phyloP scores from a whole-genome alignment of 2,888 invertebrate genomes.

The Masnerella sp. region DNA sequence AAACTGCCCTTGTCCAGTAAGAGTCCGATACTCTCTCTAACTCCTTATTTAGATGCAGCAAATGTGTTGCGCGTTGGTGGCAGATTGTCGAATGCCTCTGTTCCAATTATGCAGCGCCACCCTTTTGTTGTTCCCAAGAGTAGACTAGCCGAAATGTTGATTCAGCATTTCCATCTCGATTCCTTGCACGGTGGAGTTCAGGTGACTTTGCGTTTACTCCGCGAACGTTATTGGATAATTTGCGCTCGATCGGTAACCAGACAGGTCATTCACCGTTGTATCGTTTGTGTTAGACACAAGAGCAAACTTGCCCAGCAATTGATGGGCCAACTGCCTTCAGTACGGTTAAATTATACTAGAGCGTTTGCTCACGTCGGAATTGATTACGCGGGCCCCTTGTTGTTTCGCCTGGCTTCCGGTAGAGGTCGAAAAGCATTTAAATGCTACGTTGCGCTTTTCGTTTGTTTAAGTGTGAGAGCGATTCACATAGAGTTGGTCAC shows the following conservation, averaged over 20 bases:
- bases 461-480: slow-evolving; percentile 4
- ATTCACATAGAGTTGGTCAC: slow-evolving; percentile 9
- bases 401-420: slow-evolving; percentile 1
- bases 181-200: slow-evolving; percentile 17
- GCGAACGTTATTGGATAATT: slow-evolving; percentile 19
- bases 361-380: slow-evolving; percentile 3
- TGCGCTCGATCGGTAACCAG: not conserved
- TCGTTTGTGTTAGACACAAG: not conserved
- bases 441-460: slow-evolving; percentile 21
- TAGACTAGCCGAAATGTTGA: not conserved
- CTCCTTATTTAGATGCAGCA: too few relatives aligned
- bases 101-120: not conserved
- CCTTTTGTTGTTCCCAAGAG: slow-evolving; percentile 7
- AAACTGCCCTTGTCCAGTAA: too few relatives aligned
- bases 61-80: slow-evolving; percentile 3
- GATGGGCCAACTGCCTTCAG: slow-evolving; percentile 5
- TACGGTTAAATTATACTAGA: not conserved
- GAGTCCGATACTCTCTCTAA: too few relatives aligned
- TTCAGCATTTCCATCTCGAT: not conserved
- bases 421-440: not conserved
- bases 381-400: slow-evolving; percentile 13
- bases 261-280: not conserved
- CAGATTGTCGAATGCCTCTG: not conserved
- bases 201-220: slow-evolving; percentile 5
- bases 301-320: not conserved